These are phyloP conservation scores for Apodemia mormo DNA, from an alignment of 2,888 invertebrate genomes.

Conservation along the genomic window DNA sequence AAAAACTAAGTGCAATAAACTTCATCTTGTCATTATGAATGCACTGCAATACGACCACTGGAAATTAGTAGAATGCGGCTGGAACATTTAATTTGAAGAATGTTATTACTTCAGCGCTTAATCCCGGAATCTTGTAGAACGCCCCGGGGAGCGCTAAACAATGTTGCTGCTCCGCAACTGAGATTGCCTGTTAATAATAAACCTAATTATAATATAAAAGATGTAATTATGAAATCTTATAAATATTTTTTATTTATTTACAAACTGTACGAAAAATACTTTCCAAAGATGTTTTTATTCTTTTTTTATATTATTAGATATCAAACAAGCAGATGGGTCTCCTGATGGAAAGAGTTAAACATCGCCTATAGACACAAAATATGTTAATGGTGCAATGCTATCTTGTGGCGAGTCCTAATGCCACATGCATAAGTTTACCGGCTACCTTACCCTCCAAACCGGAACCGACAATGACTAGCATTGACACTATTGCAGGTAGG, in stretches of 20 bases:
- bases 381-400: too few species aligned
- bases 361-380: too few species aligned
- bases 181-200: conserved; percentile 10
- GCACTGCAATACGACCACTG: background rate
- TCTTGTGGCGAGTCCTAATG: too few species aligned
- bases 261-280: background rate
- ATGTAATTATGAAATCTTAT: background rate
- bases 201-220: background rate
- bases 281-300: too few species aligned
- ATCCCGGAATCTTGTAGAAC: background rate
- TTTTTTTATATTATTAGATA: too few species aligned
- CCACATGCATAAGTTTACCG: too few species aligned
- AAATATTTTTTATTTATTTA: background rate
- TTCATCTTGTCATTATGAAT: background rate
- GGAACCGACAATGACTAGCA: too few species aligned
- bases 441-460: too few species aligned
- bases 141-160: conserved; percentile 8
- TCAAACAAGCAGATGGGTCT: too few species aligned
- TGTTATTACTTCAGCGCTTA: conserved; percentile 11
- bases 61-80: conserved; percentile 4
- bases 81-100: conserved; percentile 12
- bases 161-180: background rate
- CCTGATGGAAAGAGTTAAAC: too few species aligned
- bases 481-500: too few species aligned
- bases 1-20: conserved; percentile 2